Base-by-base conservation (phyloP, 2,113 vertebrate genomes). In the Notothenia coriiceps region DNA sequence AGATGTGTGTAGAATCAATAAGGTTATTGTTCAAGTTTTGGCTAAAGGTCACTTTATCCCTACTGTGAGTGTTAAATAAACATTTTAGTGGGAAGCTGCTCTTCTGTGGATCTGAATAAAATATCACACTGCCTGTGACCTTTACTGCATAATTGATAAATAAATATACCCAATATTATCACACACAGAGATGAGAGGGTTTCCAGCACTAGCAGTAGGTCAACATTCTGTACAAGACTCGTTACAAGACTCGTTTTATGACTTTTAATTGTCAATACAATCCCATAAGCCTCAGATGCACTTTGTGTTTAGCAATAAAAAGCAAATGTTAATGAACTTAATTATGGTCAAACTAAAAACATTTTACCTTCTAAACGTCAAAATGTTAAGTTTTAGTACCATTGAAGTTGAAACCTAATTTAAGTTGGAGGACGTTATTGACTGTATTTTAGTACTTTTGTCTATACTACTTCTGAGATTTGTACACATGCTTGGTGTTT, bases 31-130 rank as follows among this genome's bases (percentile, higher is more conserved):
- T 83, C 68, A 62, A 57, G 75, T 71, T 85, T 62, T 74, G 69
- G 17, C 29, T 57, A 88, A 92, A 91, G 84, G 85, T 84, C 82
- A 87, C 64, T 18, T 85, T 29, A 63, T 33, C 70, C 50, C 52
- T 7, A 25, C 80, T 74, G 68, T 68, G 70, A 78, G 74, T 65
- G 35, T 40, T 43, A 85, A 83, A 79, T 57, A 68, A 56, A 52
- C n/a, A 29, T 44, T 79, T 79, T 35, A 70, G 63, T 15, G 49
- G 69, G 25, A 83, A 78, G 14, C 51, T 67, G 60, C 44, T 71
- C 54, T 40, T 35, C 59, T 87, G 76, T 81, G 52, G 47, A 75
- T 88, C 52, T 80, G 65, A 74, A 49, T 66, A 35, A 87, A 84
- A 68, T 72, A 69, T 83, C 52, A 8, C 46, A 61, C 40, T 60